Base-by-base conservation (phyloP, 2,888 invertebrate genomes). In the Esperia sulphurella region DNA sequence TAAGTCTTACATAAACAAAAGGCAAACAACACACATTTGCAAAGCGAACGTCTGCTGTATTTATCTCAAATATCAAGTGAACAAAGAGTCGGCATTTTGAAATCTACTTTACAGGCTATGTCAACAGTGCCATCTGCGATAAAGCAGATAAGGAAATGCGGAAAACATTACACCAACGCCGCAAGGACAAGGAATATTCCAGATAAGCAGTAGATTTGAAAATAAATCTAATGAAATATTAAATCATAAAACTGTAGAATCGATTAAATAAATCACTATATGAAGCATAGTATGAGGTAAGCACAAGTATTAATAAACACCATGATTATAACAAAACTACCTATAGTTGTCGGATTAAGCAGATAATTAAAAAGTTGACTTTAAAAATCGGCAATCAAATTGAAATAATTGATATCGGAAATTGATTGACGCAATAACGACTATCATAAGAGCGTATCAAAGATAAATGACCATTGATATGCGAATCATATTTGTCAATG, bases 401-500 rank as follows among this genome's bases (percentile, higher is more conserved):
- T 13, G 12, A 28, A 41, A 28, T 29, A 41, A 41, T 41, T 10
- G 28, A 41, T 41, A 41, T 21, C 43, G 43, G 30, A 43, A 41
- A 44, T 41, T 12, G 35, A 37, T 48, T 8, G 14, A 30, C 43
- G 44, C 33, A 30, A 41, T 41, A 41, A 41, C 41, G 53, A 54
- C 51, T 59, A 60, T 53, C 53, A 33, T 33, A 41, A 54, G 55
- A 61, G 67, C 67, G 69, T 71, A 71, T 73, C 71, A 52, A 47
- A 50, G 54, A 55, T 61, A 57, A 61, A 58, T 53, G 41, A 39
- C 21, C 37, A 12, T 59, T 59, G 56, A 58, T 56, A 64, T 51
- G 53, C 56, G 59, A 44, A 43, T 49, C 38, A 50, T 49, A 55
- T 61, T 65, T 70, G 69, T 80, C 73, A 81, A 82, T 81, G 78